A percentile compares a stretch with the other conserved stretches of the same genome.
Conservation (phyloP, 2,113 vertebrate genomes). For the Murina feae region DNA sequence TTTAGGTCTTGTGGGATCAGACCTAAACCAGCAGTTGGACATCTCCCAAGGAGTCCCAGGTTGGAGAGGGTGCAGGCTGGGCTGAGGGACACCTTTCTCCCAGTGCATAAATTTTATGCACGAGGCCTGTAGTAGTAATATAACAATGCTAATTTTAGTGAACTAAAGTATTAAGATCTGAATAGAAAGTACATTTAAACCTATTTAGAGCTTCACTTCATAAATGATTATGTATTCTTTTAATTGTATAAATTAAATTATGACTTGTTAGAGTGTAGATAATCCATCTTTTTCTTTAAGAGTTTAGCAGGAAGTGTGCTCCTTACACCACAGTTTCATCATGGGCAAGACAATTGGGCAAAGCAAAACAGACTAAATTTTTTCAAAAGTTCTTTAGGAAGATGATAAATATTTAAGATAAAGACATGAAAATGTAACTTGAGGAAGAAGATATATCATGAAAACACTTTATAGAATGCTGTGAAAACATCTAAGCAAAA, state of each 20-base stretch:
- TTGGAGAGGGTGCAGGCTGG: too few species aligned
- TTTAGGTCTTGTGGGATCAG: too few species aligned
- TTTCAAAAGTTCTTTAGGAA: neutral
- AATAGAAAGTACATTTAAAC: slow-evolving; percentile 18
- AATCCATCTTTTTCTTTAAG: neutral
- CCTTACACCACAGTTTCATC: neutral
- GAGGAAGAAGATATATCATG: neutral
- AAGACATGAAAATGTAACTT: neutral
- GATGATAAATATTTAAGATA: neutral
- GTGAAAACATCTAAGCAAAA: neutral
- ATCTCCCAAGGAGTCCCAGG: too few species aligned
- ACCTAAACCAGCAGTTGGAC: too few species aligned
- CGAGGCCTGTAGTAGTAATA: neutral
- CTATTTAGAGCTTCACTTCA: neutral
- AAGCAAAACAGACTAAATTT: neutral
- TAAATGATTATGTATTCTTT: slow-evolving; percentile 17
- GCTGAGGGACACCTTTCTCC: too few species aligned
- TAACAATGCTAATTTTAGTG: slow-evolving; percentile 22
- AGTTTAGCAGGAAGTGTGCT: neutral
- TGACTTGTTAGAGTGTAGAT: neutral
- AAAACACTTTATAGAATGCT: neutral
- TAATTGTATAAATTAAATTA: slow-evolving; percentile 37
- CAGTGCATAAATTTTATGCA: too few species aligned
- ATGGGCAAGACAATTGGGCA: neutral
- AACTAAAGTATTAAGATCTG: slow-evolving; percentile 19